phyloP scores from a whole-genome alignment of 2,797 vertebrate species.

The Phrynocephalus guinanensis region DNA sequence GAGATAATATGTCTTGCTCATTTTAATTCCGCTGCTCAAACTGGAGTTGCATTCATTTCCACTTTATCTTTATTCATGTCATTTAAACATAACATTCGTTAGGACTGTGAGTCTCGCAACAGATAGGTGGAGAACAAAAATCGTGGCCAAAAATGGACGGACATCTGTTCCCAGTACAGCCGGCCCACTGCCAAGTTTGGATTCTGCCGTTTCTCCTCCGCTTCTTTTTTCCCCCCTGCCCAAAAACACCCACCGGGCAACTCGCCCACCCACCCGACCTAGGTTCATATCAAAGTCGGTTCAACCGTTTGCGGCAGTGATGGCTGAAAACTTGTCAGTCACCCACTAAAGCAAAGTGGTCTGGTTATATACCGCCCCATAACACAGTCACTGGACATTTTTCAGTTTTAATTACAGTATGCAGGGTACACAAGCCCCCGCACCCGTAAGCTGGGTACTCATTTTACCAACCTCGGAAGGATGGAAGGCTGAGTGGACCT shows the following conservation, averaged over 20 bases:
- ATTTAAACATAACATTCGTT: slow-evolving; percentile 90
- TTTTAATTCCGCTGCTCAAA: slow-evolving; percentile 85
- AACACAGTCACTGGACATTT: too few relatives aligned
- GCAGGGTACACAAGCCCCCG: too few relatives aligned
- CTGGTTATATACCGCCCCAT: too few relatives aligned
- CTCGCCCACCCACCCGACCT: too few relatives aligned
- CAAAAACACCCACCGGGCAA: too few relatives aligned
- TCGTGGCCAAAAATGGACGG: slow-evolving; percentile 85
- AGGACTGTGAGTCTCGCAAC: slow-evolving; percentile 84
- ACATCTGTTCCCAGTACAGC: slow-evolving; percentile 87
- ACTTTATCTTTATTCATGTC: slow-evolving; percentile 90
- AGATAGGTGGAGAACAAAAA: slow-evolving; percentile 86
- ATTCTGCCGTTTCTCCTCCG: slow-evolving; percentile 72
- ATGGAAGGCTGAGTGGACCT: too few relatives aligned
- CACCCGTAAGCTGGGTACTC: too few relatives aligned
- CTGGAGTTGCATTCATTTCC: slow-evolving; percentile 88
- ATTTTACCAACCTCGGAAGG: too few relatives aligned
- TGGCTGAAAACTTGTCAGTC: slow-evolving; percentile 86
- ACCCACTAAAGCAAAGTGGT: slow-evolving; percentile 77
- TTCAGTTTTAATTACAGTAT: too few relatives aligned
- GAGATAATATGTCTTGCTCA: slow-evolving; percentile 85
- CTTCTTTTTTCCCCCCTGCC: slow-evolving; percentile 67
- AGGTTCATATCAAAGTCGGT: slow-evolving; percentile 87
- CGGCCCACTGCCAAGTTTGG: slow-evolving; percentile 83
- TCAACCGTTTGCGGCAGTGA: slow-evolving; percentile 86